A percentile compares a stretch with the other conserved stretches of the same genome.
These are phyloP conservation scores for Alligator mississippiensis DNA, from an alignment of 2,113 vertebrate species.

Conservation along the genomic window DNA sequence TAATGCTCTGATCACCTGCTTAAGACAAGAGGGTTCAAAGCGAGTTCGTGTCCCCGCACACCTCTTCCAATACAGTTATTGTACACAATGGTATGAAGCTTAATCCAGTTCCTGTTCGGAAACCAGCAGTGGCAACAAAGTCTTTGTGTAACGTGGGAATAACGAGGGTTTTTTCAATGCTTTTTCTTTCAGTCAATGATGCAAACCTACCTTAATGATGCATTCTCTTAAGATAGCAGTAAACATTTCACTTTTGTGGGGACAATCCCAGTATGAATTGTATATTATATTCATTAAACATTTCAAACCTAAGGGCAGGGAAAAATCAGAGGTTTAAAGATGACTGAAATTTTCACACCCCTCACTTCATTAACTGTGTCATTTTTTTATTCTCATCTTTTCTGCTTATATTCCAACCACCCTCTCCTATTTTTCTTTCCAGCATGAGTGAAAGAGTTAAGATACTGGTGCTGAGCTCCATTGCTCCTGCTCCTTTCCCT, in stretches of 20 bases:
- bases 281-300: background rate
- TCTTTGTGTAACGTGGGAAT: accelerated
- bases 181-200: background rate
- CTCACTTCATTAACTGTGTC: background rate
- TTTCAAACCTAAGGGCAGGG: background rate
- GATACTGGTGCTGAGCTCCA: conserved; percentile 26
- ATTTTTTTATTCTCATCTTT: background rate
- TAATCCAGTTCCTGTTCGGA: background rate
- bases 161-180: background rate
- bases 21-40: conserved; percentile 86
- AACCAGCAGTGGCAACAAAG: background rate
- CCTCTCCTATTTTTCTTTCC: background rate
- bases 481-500: background rate
- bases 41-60: conserved; percentile 83
- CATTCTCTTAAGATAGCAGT: background rate
- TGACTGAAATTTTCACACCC: background rate
- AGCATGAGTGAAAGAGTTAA: background rate
- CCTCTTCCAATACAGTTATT: conserved; percentile 41
- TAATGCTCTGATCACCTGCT: conserved; percentile 86
- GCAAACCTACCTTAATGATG: background rate
- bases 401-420: background rate
- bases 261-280: background rate
- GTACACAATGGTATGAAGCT: background rate
- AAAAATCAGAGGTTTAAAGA: background rate
- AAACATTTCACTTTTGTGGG: background rate